phyloP scores from a whole-genome alignment of 2,113 vertebrate genomes.

The Sturnus vulgaris region DNA sequence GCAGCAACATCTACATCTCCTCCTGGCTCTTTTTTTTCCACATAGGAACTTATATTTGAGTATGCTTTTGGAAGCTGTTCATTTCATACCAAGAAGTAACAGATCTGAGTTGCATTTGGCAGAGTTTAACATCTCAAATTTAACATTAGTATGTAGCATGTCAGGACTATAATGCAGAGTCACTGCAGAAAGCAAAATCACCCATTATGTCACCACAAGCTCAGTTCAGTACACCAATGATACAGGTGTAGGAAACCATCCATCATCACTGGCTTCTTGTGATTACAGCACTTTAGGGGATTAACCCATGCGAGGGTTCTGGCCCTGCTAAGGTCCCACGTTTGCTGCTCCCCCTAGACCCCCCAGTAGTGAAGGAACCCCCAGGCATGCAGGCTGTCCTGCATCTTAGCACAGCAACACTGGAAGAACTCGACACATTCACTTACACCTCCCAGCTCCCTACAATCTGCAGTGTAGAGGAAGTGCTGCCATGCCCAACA shows the following conservation, averaged over 20 bases:
- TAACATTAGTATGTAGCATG: background rate
- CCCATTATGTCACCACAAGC: background rate
- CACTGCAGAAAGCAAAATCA: background rate
- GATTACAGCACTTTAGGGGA: background rate
- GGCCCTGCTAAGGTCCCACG: background rate
- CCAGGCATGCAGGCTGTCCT: background rate
- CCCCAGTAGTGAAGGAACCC: background rate
- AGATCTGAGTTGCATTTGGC: background rate
- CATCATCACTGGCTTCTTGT: background rate
- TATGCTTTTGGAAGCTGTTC: background rate
- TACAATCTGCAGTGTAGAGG: accelerated
- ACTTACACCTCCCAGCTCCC: background rate
- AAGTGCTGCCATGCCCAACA: background rate
- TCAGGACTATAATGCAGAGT: background rate
- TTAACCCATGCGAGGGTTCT: background rate
- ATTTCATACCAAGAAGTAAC: background rate
- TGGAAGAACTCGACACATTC: accelerated
- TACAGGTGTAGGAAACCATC: background rate
- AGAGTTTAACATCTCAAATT: background rate
- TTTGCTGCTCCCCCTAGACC: background rate
- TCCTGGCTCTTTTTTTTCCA: background rate
- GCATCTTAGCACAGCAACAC: background rate
- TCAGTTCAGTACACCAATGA: background rate
- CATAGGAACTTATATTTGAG: background rate
- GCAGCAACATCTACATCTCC: background rate